phyloP scores from a whole-genome alignment of 2,888 invertebrate genomes.

The Calameuta filiformis region DNA sequence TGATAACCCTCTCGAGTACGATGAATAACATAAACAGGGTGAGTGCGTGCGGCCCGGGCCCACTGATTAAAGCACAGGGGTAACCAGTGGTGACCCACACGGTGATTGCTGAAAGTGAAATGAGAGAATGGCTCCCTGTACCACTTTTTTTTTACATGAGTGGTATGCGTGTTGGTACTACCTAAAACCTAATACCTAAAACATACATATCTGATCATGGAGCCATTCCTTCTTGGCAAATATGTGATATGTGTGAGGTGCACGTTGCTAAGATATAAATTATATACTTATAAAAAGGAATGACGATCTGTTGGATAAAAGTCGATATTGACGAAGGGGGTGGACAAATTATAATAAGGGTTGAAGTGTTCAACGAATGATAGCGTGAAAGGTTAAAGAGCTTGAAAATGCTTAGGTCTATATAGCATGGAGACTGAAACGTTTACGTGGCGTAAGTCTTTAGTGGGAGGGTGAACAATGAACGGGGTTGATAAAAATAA shows the following conservation, averaged over 20 bases:
- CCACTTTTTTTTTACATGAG: neutral
- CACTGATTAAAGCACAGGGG: neutral
- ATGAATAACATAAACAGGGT: slow-evolving; percentile 34
- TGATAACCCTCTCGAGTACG: slow-evolving; percentile 37
- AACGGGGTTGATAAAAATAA: slow-evolving; percentile 14
- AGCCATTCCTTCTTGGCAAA: neutral
- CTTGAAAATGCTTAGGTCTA: neutral
- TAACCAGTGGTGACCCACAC: slow-evolving; percentile 10
- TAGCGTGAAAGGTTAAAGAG: neutral
- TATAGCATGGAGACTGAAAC: neutral
- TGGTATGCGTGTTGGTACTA: neutral
- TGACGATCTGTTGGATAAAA: neutral
- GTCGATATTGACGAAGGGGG: too few species aligned
- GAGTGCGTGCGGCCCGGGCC: neutral
- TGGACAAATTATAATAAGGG: too few species aligned
- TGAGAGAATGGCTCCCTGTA: neutral
- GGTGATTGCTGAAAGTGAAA: neutral
- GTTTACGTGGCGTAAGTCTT: neutral
- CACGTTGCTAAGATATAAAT: neutral
- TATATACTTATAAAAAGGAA: neutral
- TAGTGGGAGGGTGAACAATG: neutral
- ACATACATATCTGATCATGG: neutral
- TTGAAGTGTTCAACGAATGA: neutral
- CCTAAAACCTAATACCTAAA: neutral
- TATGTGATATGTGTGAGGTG: neutral